Base-by-base conservation (phyloP, 2,113 vertebrate species). In the Macrotus californicus region DNA sequence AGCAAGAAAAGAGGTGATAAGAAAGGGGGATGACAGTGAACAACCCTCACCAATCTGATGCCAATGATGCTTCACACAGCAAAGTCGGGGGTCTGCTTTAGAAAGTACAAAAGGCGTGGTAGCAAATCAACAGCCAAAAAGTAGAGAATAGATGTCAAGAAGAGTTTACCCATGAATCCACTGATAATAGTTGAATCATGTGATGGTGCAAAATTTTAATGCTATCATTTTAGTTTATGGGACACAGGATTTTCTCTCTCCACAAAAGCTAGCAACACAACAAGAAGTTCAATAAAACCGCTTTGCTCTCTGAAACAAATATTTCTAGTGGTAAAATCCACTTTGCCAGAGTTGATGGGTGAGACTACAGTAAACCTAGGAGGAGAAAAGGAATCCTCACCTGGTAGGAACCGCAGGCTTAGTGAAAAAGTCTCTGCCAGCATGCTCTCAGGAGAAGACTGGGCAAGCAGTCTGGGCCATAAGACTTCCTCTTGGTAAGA, bases 291-390 rank as follows among this genome's bases (percentile, higher is more conserved):
- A 88, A 69, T 31, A 73, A 93, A 87, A 67, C n/a, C 5, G n/a
- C 67, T 56, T 36, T 54, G 16, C 41, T 93, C 39, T 88, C 89
- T 86, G 52, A 88, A 94, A 90, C 67, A 91, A 87, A 50, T 77
- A 77, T 3, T 48, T 89, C 46, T 86, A 18, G 39, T n/a, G 31
- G 19, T 24, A 87, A 94, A 84, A 79, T 18, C 15, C 29, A 76
- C 29, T 66, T 83, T 54, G 41, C 10, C 36, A 52, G 26, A 12
- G 21, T 16, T 79, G 36, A 70, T n/a, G 41, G 80, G 21, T 61
- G 18, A 79, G 3, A 61, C 67, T 29, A 69, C 19, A 50, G 8
- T 4, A 73, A 56, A 82, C 4, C 21, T 43, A 46, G 66, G 9
- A 8, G 22, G 48, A 86, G 21, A 81, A 80, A 88, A 93, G 48